These are phyloP conservation scores for Acipenser transmontanus DNA, from an alignment of 2,797 vertebrate species.

Conservation along the genomic window DNA sequence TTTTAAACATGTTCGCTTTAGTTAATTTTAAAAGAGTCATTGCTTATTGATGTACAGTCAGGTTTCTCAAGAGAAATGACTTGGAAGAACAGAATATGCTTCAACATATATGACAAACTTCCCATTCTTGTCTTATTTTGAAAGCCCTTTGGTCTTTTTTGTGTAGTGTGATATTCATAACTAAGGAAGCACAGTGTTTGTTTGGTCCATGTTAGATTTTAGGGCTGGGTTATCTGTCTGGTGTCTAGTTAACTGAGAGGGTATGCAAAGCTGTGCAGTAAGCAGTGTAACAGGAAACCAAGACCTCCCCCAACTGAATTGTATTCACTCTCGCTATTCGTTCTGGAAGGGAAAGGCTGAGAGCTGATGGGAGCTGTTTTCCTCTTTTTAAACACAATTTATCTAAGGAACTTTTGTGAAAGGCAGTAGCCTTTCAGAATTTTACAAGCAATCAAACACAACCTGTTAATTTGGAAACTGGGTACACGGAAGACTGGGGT, in stretches of 20 bases:
- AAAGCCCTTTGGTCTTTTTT: too few species aligned
- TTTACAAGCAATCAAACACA: too few species aligned
- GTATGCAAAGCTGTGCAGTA: conserved; percentile 33
- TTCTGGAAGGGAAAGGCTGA: background rate
- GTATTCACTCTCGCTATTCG: conserved; percentile 31
- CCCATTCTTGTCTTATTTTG: too few species aligned
- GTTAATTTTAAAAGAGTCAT: too few species aligned
- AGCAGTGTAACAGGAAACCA: conserved; percentile 65
- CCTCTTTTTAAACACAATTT: background rate
- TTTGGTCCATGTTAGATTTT: conserved; percentile 1
- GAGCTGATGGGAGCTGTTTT: conserved; percentile 1
- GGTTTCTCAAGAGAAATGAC: too few species aligned
- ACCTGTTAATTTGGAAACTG: too few species aligned
- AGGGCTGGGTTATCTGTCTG: conserved; percentile 12
- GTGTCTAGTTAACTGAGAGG: conserved; percentile 20
- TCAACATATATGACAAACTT: too few species aligned
- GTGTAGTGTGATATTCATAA: too few species aligned
- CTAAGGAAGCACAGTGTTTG: conserved; percentile 10
- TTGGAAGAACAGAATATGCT: too few species aligned
- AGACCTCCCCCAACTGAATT: conserved; percentile 46
- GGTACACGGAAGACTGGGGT: background rate
- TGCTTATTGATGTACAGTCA: too few species aligned
- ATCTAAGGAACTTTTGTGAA: conserved; percentile 1
- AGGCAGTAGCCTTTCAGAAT: background rate
- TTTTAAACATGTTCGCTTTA: too few species aligned